Evolutionary conservation across 2,888 invertebrate genomes (phyloP).

Genomic region (Eretmocerus hayati): DNA sequence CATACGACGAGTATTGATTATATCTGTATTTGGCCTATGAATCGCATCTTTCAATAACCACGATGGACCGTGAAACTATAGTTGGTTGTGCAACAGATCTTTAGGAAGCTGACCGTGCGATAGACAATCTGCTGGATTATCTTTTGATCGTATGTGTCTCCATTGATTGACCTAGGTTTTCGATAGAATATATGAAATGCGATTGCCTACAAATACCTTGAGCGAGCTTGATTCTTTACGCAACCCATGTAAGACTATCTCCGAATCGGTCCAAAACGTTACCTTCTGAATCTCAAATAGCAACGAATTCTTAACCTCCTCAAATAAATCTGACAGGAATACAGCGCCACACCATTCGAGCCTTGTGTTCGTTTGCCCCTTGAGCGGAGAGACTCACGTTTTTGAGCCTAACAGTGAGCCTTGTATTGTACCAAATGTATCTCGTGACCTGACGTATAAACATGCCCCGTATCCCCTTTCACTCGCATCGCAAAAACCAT

Average conservation of each 20-base stretch:
- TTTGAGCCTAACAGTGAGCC: constrained; percentile 11
- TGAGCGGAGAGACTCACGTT: neutral
- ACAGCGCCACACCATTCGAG: neutral
- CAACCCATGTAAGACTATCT: neutral
- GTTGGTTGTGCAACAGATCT: neutral
- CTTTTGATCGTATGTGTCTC: neutral
- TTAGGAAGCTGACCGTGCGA: neutral
- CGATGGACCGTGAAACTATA: constrained; percentile 20
- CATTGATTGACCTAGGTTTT: neutral
- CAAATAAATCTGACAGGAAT: neutral
- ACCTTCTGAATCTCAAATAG: neutral
- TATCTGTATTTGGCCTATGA: neutral
- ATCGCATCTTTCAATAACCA: constrained; percentile 7
- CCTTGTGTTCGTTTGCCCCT: neutral
- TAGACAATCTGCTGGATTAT: constrained; percentile 1
- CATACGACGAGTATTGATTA: neutral
- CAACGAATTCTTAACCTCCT: neutral
- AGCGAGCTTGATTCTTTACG: neutral
- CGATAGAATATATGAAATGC: neutral
- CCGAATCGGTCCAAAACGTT: neutral
- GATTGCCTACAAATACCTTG: neutral
- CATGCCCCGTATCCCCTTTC: constrained; percentile 20
- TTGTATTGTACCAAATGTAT: neutral
- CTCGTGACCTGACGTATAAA: constrained; percentile 8
- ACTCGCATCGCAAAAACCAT: constrained; percentile 23